A percentile compares a stretch with the other conserved stretches of the same genome.
Conservation (phyloP, 30 jellyfish, hydroid and myxozoan species). For the Hydractinia echinata region DNA sequence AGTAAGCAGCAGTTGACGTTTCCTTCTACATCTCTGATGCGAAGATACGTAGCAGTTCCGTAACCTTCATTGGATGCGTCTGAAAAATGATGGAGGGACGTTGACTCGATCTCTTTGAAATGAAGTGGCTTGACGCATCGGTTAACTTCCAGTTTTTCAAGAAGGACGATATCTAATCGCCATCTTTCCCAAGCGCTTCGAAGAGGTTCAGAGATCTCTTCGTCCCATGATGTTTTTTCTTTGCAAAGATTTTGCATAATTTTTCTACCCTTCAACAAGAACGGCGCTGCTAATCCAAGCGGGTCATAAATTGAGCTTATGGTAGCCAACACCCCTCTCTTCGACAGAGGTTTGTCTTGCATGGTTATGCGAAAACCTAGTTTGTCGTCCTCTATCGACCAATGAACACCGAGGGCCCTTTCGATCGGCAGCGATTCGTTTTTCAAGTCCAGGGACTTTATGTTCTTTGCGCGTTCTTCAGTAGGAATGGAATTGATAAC, state of each 20-base stretch:
- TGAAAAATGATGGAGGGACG: slow-evolving; percentile 30
- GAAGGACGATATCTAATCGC: too few species aligned
- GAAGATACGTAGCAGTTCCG: slow-evolving; percentile 44
- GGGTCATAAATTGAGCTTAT: slow-evolving; percentile 28
- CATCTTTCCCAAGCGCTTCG: too few species aligned
- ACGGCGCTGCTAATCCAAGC: too few species aligned
- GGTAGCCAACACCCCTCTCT: slow-evolving; percentile 38
- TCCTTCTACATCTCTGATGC: slow-evolving; percentile 29
- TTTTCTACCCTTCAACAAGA: too few species aligned
- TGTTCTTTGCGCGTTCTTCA: slow-evolving; percentile 30
- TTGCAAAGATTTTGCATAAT: too few species aligned
- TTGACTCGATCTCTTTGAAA: slow-evolving; percentile 17
- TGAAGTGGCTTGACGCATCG: too few species aligned
- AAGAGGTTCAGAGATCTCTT: neutral
- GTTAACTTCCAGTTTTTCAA: neutral
- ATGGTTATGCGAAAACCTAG: neutral
- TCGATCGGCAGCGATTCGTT: too few species aligned
- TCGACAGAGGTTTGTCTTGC: slow-evolving; percentile 23
- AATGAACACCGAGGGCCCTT: too few species aligned
- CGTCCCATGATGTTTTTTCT: neutral
- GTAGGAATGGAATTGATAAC: slow-evolving; percentile 30
- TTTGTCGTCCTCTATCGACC: too few species aligned
- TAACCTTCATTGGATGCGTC: slow-evolving; percentile 30
- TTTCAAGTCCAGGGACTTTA: too few species aligned
- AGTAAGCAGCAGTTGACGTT: neutral